Evolutionary conservation across 2,113 vertebrate species (phyloP).

Genomic region (Odontesthes bonariensis): DNA sequence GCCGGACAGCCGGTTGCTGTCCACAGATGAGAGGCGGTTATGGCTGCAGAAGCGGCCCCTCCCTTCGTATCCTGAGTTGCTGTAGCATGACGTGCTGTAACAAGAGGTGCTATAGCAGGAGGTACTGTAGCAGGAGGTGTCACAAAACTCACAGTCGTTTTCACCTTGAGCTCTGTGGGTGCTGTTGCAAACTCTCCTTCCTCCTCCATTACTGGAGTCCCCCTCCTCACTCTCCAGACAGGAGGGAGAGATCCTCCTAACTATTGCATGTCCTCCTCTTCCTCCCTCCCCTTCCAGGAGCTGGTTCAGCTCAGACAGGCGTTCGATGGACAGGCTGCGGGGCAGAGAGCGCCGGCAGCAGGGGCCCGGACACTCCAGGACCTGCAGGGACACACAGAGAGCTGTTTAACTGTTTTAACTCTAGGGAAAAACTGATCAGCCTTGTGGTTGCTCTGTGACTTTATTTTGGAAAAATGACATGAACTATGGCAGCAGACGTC

Average conservation of each 20-base stretch:
- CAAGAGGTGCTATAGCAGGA: constrained; percentile 96
- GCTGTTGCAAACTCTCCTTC: constrained; percentile 69
- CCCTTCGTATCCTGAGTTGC: constrained; percentile 91
- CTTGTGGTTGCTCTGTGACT: not conserved
- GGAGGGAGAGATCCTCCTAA: constrained; percentile 65
- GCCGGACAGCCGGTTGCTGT: constrained; percentile 95
- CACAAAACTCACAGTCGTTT: constrained; percentile 91
- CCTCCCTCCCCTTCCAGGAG: constrained; percentile 82
- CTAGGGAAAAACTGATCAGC: too few relatives aligned
- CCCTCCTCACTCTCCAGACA: constrained; percentile 86
- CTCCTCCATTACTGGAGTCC: constrained; percentile 73
- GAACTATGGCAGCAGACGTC: too few relatives aligned
- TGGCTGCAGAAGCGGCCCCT: constrained; percentile 91
- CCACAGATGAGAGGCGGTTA: constrained; percentile 94
- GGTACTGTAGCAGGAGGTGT: constrained; percentile 93
- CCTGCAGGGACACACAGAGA: constrained; percentile 42
- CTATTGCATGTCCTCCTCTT: constrained; percentile 13
- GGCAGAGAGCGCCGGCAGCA: constrained; percentile 79
- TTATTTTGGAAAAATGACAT: too few relatives aligned
- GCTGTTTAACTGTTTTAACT: not conserved
- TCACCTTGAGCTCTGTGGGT: constrained; percentile 84
- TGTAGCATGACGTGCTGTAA: constrained; percentile 94
- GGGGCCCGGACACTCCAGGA: constrained; percentile 74
- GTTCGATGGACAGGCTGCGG: constrained; percentile 84
- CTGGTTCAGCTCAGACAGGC: constrained; percentile 84